A percentile compares a stretch with the other conserved stretches of the same genome.
phyloP scores from a whole-genome alignment of 2,888 invertebrate species.

The Cephus sareptanus region DNA sequence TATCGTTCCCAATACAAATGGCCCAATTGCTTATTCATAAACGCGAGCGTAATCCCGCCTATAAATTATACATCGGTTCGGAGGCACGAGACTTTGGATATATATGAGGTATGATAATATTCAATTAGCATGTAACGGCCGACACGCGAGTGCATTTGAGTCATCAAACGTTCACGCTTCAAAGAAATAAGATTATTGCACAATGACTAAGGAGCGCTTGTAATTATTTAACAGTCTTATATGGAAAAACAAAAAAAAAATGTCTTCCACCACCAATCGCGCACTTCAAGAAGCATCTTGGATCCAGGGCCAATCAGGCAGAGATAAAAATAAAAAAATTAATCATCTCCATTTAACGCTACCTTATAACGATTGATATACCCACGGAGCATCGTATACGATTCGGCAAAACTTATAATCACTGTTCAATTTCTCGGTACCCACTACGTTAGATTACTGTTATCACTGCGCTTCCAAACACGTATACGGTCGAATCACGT shows the following conservation, averaged over 20 bases:
- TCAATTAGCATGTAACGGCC: neutral
- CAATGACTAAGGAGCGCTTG: neutral
- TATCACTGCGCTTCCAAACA: no score
- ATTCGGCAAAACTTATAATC: no score
- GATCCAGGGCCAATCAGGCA: neutral
- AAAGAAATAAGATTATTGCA: neutral
- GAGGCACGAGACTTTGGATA: neutral
- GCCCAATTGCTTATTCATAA: neutral
- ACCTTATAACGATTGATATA: no score
- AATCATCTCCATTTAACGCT: no score
- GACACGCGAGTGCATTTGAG: neutral
- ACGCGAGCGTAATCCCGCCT: neutral
- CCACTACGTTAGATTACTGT: no score
- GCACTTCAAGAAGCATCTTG: neutral
- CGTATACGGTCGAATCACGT: no score
- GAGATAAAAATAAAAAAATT: no score
- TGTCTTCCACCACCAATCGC: neutral
- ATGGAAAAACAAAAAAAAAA: neutral
- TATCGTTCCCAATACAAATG: neutral
- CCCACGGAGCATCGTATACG: no score
- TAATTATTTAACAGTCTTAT: neutral
- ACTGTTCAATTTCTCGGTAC: no score
- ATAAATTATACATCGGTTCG: neutral
- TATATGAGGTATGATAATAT: neutral
- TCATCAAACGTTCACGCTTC: neutral